A percentile compares a stretch with the other conserved stretches of the same genome.
Conservation (phyloP, 2,888 invertebrate genomes). For the Ectropis crepuscularia region DNA sequence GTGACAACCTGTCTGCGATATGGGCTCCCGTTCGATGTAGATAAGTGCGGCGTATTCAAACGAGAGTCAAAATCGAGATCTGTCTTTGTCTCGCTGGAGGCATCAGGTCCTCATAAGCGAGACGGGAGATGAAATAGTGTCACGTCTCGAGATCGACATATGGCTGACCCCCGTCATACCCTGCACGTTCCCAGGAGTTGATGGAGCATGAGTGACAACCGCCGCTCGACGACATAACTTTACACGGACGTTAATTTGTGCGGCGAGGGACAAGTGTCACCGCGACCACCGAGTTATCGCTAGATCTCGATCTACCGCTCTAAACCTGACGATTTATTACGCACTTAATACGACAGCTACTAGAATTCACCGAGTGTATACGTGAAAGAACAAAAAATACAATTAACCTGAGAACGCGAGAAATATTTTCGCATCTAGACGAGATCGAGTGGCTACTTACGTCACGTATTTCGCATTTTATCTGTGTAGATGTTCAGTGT, state of each 20-base stretch:
- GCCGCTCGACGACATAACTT: slow-evolving; percentile 75
- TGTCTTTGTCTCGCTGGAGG: slow-evolving; percentile 75
- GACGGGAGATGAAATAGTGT: slow-evolving; percentile 77
- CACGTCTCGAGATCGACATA: slow-evolving; percentile 75
- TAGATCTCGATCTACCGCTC: slow-evolving; percentile 70
- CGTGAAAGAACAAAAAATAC: slow-evolving; percentile 54
- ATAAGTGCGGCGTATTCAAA: slow-evolving; percentile 74
- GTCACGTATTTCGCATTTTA: slow-evolving; percentile 49
- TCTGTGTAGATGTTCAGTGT: slow-evolving; percentile 35
- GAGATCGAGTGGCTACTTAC: slow-evolving; percentile 47
- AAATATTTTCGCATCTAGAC: slow-evolving; percentile 52
- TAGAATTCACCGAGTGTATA: slow-evolving; percentile 68
- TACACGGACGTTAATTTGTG: slow-evolving; percentile 80
- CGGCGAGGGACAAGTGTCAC: slow-evolving; percentile 69
- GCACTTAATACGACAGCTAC: slow-evolving; percentile 74
- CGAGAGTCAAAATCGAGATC: slow-evolving; percentile 63
- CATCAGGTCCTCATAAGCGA: slow-evolving; percentile 70
- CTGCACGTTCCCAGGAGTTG: slow-evolving; percentile 80
- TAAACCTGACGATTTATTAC: slow-evolving; percentile 70
- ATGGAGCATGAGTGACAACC: slow-evolving; percentile 84
- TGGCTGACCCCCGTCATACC: slow-evolving; percentile 82
- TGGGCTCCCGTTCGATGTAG: slow-evolving; percentile 70
- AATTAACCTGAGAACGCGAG: slow-evolving; percentile 53
- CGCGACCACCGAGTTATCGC: slow-evolving; percentile 69
- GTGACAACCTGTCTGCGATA: slow-evolving; percentile 80